Evolutionary conservation across 2,888 invertebrate species (phyloP).

Genomic region (Tetropium fuscum): DNA sequence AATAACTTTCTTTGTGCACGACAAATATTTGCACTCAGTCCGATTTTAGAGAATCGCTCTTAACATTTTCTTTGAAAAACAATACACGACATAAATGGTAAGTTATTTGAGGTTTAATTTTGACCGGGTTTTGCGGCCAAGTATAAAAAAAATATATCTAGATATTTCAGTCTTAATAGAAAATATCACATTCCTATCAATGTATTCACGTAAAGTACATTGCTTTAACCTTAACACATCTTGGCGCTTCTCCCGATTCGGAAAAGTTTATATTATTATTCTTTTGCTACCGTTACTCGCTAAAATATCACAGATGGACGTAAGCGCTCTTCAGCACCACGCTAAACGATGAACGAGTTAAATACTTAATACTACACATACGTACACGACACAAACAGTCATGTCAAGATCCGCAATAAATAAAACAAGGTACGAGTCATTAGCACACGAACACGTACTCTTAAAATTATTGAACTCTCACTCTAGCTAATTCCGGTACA

Average conservation of each 20-base stretch:
- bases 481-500: slow-evolving; percentile 53
- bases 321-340: slow-evolving; percentile 58
- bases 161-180: slow-evolving; percentile 68
- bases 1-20: slow-evolving; percentile 60
- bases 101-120: slow-evolving; percentile 40
- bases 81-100: slow-evolving; percentile 39
- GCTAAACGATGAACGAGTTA: slow-evolving; percentile 61
- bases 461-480: slow-evolving; percentile 61
- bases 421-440: slow-evolving; percentile 54
- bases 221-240: slow-evolving; percentile 41
- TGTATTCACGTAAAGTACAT: slow-evolving; percentile 44
- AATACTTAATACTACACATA: slow-evolving; percentile 61
- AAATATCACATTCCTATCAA: slow-evolving; percentile 68
- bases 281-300: slow-evolving; percentile 65
- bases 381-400: slow-evolving; percentile 62
- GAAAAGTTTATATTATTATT: slow-evolving; percentile 65
- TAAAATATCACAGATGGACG: slow-evolving; percentile 67
- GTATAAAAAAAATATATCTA: slow-evolving; percentile 63
- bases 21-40: slow-evolving; percentile 56
- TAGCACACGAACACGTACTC: slow-evolving; percentile 61
- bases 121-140: slow-evolving; percentile 34
- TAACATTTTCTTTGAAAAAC: slow-evolving; percentile 38
- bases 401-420: slow-evolving; percentile 58
- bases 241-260: slow-evolving; percentile 63
- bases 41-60: slow-evolving; percentile 62